Base-by-base conservation (phyloP, 2,113 vertebrate genomes). In the Spea multiplicata region DNA sequence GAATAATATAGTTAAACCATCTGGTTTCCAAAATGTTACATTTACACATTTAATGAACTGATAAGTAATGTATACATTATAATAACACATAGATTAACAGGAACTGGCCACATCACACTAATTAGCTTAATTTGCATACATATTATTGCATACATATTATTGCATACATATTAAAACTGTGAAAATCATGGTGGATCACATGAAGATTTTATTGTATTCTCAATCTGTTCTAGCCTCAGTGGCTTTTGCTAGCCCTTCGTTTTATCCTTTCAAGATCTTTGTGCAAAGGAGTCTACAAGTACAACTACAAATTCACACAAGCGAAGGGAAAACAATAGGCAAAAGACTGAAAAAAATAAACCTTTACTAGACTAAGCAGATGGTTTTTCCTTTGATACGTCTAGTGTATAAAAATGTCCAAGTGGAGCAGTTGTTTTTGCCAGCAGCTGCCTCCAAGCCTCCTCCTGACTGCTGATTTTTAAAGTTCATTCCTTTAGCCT, bases 381-480 rank as follows among this genome's bases (percentile, higher is more conserved):
- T 77, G 75, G 75, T 77, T 76, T 77, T 55, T 70, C 53, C 75
- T 77, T 77, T 77, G 75, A 77, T 77, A 77, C n/a, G 67, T 77
- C 75, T 77, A 77, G 75, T 77, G 66, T 77, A 70, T 77, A 77
- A 71, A 77, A 77, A 77, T 77, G 75, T 77, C 75, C 75, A 77
- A 77, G 75, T 70, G 66, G 45, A 62, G 67, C 75, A 77, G 75
- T 77, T 77, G 75, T 77, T 77, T 76, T 70, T 77, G 75, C 75
- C 75, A 77, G 55, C 75, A 77, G 75, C 75, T 77, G 75, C 75
- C 75, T 77, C 75, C 66, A 77, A 77, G 75, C 75, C 48, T 71
- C 45, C 47, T 70, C 75, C 75, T 77, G 75, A 77, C 68, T 70
- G 75, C 75, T 77, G 66, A 50, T 77, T 70, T 76, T 70, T 70